Percentiles rank a stretch among this genome's conserved stretches.
Conservation (phyloP, 2,888 invertebrate species). For the Luffia ferchaultella region DNA sequence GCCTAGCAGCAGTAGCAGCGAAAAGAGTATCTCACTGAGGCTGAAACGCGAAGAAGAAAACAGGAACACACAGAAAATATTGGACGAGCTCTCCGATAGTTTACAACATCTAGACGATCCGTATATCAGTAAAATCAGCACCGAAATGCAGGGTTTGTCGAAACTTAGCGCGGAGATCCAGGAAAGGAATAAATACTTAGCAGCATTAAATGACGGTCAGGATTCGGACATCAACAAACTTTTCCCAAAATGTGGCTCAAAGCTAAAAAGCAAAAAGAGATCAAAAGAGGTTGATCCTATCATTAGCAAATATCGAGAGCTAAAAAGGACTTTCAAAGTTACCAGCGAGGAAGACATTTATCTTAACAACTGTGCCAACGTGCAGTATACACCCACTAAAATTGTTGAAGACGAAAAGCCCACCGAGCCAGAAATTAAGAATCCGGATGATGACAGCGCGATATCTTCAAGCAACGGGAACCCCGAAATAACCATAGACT, state of each 20-base stretch:
- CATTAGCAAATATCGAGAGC: conserved; percentile 54
- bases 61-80: conserved; percentile 52
- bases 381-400: conserved; percentile 40
- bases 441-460: conserved; percentile 57
- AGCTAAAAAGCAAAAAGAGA: conserved; percentile 58
- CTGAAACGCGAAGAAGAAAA: conserved; percentile 57
- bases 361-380: conserved; percentile 56
- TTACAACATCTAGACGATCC: conserved; percentile 69
- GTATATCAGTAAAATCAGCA: conserved; percentile 65
- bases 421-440: conserved; percentile 44
- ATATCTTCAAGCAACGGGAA: conserved; percentile 57
- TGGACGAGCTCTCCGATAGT: conserved; percentile 55
- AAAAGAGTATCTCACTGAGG: conserved; percentile 58
- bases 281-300: conserved; percentile 58
- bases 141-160: conserved; percentile 64
- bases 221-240: conserved; percentile 53
- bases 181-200: conserved; percentile 66
- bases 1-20: conserved; percentile 57
- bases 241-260: conserved; percentile 56
- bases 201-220: conserved; percentile 58
- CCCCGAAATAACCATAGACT: conserved; percentile 59
- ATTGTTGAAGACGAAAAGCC: conserved; percentile 40
- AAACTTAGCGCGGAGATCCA: conserved; percentile 66
- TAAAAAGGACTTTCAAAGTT: conserved; percentile 53
- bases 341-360: conserved; percentile 51